Conservation (phyloP, 1,140 invertebrate species). For the Ganaspis sp. region DNA sequence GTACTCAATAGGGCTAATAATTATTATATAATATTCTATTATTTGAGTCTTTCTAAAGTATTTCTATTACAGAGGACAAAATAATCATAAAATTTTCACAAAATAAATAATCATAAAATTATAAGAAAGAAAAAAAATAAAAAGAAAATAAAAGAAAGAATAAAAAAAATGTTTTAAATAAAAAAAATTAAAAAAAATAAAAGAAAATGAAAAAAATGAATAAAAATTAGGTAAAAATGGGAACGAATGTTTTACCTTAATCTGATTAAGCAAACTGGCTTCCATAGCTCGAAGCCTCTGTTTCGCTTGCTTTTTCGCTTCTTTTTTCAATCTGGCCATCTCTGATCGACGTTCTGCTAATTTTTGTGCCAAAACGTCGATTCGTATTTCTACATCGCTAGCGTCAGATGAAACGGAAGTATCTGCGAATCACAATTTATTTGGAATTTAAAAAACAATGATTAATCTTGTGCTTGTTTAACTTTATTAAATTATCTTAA, state of each 20-base stretch:
- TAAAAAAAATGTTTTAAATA: background rate
- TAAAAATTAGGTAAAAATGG: no score
- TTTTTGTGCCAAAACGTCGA: constrained; percentile 71
- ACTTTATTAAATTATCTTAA: no score
- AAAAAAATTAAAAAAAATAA: constrained; percentile 3
- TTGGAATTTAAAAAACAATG: background rate
- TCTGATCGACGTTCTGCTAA: constrained; percentile 69
- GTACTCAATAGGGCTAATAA: no score
- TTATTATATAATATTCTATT: no score
- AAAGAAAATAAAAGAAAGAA: no score
- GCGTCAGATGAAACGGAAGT: constrained; percentile 72
- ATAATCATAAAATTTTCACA: no score
- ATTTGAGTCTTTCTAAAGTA: no score
- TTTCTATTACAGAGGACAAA: no score
- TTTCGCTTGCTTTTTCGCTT: constrained; percentile 70
- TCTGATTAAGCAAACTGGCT: constrained; percentile 72
- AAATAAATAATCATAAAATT: no score
- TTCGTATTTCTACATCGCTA: constrained; percentile 72
- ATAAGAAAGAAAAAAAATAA: no score
- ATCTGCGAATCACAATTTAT: constrained; percentile 55
- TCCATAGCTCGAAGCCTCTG: constrained; percentile 70
- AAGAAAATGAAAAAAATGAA: constrained; percentile 34
- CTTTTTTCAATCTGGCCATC: constrained; percentile 70
- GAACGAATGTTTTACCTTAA: constrained; percentile 72
- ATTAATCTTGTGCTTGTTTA: no score